Percentiles rank a stretch among this genome's conserved stretches.
phyloP scores from a whole-genome alignment of 2,888 invertebrate genomes.

The Acleris emargana region DNA sequence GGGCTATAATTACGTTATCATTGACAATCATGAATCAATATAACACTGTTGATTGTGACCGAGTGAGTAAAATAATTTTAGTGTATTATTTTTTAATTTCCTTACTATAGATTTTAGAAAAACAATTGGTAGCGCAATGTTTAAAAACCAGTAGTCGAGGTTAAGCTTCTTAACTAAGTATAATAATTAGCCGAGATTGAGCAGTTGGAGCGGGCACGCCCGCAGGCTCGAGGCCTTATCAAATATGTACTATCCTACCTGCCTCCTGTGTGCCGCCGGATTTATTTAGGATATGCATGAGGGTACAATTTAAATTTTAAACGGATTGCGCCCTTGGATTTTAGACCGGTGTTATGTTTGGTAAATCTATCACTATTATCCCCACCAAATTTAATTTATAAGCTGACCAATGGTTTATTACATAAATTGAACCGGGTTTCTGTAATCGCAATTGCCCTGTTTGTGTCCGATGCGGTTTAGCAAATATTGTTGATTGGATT shows the following conservation, averaged over 20 bases:
- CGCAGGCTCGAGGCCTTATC: constrained; percentile 74
- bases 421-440: constrained; percentile 60
- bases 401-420: constrained; percentile 63
- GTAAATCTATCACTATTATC: constrained; percentile 76
- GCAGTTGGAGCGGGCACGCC: constrained; percentile 55
- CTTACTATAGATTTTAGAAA: background rate
- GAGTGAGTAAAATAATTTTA: no score
- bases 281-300: constrained; percentile 84
- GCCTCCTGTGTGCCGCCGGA: constrained; percentile 72
- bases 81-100: no score
- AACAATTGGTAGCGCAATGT: background rate
- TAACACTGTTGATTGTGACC: no score
- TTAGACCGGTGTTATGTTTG: constrained; percentile 73
- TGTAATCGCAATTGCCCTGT: constrained; percentile 25
- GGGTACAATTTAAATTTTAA: constrained; percentile 83
- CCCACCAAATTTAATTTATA: constrained; percentile 62
- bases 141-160: constrained; percentile 51
- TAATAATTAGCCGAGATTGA: constrained; percentile 79
- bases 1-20: no score
- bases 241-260: constrained; percentile 81
- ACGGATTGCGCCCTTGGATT: constrained; percentile 83
- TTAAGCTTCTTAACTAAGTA: constrained; percentile 66
- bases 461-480: constrained; percentile 22
- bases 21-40: no score
- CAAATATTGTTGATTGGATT: constrained; percentile 17